phyloP scores from a whole-genome alignment of 2,888 invertebrate species.

The Metalampra italica region DNA sequence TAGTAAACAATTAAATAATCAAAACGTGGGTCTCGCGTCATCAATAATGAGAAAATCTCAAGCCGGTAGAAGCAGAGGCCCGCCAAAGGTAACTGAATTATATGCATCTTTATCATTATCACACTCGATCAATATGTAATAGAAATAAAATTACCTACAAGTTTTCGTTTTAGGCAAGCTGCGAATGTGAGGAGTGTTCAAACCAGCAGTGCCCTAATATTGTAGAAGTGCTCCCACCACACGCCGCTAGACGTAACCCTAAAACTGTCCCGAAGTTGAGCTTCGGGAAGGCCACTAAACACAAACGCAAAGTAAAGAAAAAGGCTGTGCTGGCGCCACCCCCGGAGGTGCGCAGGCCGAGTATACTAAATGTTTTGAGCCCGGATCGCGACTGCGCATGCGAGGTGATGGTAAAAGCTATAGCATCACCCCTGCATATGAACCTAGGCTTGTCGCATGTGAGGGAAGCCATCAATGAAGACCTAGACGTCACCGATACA shows the following conservation, averaged over 20 bases:
- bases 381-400: constrained; percentile 34
- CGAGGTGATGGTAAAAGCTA: constrained; percentile 35
- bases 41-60: background rate
- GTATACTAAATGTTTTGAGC: constrained; percentile 28
- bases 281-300: background rate
- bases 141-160: background rate
- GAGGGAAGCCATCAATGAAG: constrained; percentile 9
- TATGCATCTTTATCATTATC: background rate
- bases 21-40: background rate
- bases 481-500: background rate
- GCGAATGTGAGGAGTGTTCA: constrained; percentile 33
- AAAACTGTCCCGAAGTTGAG: background rate
- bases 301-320: background rate
- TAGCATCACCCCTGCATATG: constrained; percentile 32
- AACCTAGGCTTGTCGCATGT: constrained; percentile 26
- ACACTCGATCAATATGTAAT: background rate
- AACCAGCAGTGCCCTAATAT: constrained; percentile 39
- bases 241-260: background rate
- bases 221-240: constrained; percentile 28
- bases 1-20: too few species aligned
- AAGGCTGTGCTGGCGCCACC: background rate
- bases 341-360: constrained; percentile 4
- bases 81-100: constrained; percentile 1
- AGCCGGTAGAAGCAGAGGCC: background rate
- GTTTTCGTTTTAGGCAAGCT: constrained; percentile 38